Evolutionary conservation across 2,888 invertebrate genomes (phyloP).

Genomic region (Pandemis corylana): DNA sequence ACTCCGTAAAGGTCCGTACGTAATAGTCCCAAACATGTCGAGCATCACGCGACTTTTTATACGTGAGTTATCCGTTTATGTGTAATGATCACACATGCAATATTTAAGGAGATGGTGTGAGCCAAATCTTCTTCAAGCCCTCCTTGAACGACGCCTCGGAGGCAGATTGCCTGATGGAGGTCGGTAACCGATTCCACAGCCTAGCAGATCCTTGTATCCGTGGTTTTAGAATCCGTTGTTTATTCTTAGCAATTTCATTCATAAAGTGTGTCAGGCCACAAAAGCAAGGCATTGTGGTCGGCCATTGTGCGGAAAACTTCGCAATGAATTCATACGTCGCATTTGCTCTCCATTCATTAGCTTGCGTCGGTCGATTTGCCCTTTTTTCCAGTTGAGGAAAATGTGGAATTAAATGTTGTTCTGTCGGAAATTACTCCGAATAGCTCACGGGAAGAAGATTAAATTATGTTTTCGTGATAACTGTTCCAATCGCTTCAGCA

Average conservation of each 20-base stretch:
- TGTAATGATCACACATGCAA: too few species aligned
- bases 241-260: conserved; percentile 32
- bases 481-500: background rate
- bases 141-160: too few species aligned
- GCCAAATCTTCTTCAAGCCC: too few species aligned
- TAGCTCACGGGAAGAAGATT: conserved; percentile 6
- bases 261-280: conserved; percentile 34
- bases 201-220: too few species aligned
- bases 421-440: conserved; percentile 19
- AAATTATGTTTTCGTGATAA: conserved; percentile 11
- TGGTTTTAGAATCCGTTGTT: conserved; percentile 17
- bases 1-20: too few species aligned
- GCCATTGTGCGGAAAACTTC: conserved; percentile 24
- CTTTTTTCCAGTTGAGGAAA: conserved; percentile 28
- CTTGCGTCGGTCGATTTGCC: conserved; percentile 12
- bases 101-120: too few species aligned
- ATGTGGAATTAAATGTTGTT: conserved; percentile 23
- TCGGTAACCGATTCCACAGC: too few species aligned
- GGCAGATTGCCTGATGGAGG: too few species aligned
- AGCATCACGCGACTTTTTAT: too few species aligned
- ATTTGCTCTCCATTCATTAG: conserved; percentile 30
- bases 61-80: too few species aligned
- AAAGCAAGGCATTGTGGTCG: conserved; percentile 21
- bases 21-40: too few species aligned
- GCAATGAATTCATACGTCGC: conserved; percentile 34